Percentiles rank a stretch among this genome's conserved stretches.
phyloP scores from a whole-genome alignment of 2,113 vertebrate genomes.

The Apteryx mantelli region DNA sequence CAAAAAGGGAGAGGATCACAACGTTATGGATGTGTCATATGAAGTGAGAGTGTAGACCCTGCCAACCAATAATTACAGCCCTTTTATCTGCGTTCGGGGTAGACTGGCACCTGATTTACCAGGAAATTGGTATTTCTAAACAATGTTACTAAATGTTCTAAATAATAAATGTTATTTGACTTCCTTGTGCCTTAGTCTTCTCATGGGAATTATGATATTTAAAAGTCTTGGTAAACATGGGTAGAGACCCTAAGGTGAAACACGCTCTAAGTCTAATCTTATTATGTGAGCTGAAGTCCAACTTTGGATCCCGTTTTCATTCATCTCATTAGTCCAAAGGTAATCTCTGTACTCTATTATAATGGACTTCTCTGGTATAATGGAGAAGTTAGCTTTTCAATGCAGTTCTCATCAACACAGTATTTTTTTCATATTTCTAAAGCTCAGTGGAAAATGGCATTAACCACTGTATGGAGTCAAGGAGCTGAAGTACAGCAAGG shows the following conservation, averaged over 20 bases:
- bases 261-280: conserved; percentile 39
- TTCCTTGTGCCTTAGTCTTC: not conserved
- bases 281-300: not conserved
- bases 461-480: conserved; percentile 22
- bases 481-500: conserved; percentile 30
- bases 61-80: not conserved
- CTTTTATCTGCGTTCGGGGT: not conserved
- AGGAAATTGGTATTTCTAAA: not conserved
- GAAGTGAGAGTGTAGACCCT: not conserved
- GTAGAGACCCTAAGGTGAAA: conserved; percentile 41
- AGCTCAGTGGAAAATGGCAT: conserved; percentile 38
- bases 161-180: conserved; percentile 44
- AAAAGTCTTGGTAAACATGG: conserved; percentile 28
- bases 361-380: conserved; percentile 11
- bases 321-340: conserved; percentile 29
- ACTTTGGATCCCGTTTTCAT: not conserved
- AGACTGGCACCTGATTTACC: not conserved
- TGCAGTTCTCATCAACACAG: not conserved
- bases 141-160: not conserved
- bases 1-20: not conserved
- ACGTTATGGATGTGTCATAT: rapidly evolving
- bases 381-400: conserved; percentile 44
- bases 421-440: conserved; percentile 25
- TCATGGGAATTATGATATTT: conserved; percentile 19
- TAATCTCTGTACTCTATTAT: not conserved